Conservation (phyloP, 2,797 vertebrate genomes). For the Micrastur ruficollis region DNA sequence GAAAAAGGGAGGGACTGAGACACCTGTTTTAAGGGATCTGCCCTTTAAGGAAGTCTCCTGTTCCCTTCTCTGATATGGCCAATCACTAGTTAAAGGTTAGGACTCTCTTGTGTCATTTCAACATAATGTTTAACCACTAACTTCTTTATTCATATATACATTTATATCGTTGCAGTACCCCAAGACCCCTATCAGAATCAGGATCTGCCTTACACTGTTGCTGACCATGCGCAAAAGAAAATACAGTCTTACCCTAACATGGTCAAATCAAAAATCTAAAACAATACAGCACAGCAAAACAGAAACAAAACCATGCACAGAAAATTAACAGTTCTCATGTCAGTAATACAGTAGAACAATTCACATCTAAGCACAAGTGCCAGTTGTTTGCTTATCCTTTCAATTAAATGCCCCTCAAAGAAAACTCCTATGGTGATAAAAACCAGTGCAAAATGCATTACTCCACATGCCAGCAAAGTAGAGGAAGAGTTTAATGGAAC, state of each 20-base stretch:
- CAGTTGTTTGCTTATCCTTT: constrained; percentile 57
- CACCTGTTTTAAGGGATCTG: not conserved
- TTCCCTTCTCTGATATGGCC: not conserved
- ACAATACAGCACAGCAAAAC: not conserved
- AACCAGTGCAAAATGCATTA: not conserved
- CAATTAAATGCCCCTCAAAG: not conserved
- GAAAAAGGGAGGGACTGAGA: not conserved
- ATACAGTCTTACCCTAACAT: not conserved
- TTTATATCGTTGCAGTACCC: not conserved
- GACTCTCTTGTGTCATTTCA: not conserved
- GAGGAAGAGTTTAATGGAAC: not conserved
- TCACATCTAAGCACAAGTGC: constrained; percentile 60
- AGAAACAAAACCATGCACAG: not conserved
- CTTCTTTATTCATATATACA: not conserved
- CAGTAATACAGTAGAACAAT: constrained; percentile 35
- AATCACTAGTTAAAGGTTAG: not conserved
- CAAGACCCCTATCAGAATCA: not conserved
- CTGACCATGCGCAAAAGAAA: not conserved
- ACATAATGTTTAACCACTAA: not conserved
- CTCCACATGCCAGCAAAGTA: not conserved
- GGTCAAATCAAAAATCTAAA: not conserved
- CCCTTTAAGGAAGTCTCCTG: not conserved
- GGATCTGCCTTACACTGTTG: not conserved
- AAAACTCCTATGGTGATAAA: not conserved
- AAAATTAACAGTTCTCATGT: constrained; percentile 59